Conservation (phyloP, 2,888 invertebrate genomes). For the Mellilla xanthometata region DNA sequence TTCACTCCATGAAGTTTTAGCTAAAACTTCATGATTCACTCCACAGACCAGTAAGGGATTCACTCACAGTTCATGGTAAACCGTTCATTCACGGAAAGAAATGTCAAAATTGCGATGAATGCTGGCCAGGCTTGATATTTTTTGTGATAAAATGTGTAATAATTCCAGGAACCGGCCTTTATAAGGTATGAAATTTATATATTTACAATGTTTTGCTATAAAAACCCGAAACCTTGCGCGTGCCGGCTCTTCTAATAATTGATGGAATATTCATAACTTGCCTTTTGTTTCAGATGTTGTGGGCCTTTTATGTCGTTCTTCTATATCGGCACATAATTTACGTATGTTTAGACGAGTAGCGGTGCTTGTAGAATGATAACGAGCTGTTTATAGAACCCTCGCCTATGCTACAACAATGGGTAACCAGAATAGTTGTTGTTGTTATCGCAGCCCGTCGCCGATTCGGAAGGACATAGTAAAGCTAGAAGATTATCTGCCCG, state of each 20-base stretch:
- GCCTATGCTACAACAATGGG: slow-evolving; percentile 81
- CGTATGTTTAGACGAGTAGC: slow-evolving; percentile 55
- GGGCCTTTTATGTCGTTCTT: slow-evolving; percentile 66
- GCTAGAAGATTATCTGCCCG: slow-evolving; percentile 85
- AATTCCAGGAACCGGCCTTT: slow-evolving; percentile 43
- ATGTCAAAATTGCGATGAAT: slow-evolving; percentile 44
- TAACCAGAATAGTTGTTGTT: slow-evolving; percentile 90
- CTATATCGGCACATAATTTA: slow-evolving; percentile 66
- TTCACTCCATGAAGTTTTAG: too few relatives aligned
- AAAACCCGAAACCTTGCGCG: neutral
- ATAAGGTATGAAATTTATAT: slow-evolving; percentile 40
- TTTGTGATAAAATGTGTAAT: slow-evolving; percentile 48
- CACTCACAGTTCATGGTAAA: too few relatives aligned
- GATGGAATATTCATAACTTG: slow-evolving; percentile 56
- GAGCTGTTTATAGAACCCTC: slow-evolving; percentile 50
- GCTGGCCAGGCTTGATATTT: slow-evolving; percentile 42
- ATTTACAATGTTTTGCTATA: slow-evolving; percentile 9
- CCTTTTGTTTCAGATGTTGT: slow-evolving; percentile 77
- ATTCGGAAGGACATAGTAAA: slow-evolving; percentile 82
- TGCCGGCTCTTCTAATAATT: slow-evolving; percentile 20
- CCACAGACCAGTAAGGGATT: too few relatives aligned
- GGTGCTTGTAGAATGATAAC: slow-evolving; percentile 68
- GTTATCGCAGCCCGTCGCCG: slow-evolving; percentile 86
- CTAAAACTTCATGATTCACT: too few relatives aligned
- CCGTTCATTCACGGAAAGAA: slow-evolving; percentile 5